Base-by-base conservation (phyloP, 2,888 invertebrate genomes). In the Crematogaster levior region DNA sequence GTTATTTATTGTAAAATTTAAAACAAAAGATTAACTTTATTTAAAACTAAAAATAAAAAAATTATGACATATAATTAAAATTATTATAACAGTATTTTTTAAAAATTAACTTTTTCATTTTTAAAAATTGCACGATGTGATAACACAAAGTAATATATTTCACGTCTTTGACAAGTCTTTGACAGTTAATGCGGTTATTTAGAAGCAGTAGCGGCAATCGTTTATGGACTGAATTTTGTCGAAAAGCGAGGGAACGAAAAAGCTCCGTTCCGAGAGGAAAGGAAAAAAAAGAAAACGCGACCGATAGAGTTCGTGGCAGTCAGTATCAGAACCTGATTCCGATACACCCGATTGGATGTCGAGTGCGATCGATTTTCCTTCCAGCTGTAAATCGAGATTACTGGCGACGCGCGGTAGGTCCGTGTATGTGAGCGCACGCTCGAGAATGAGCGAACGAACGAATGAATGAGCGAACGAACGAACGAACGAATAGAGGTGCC, bases 331-430 rank as follows among this genome's bases (percentile, higher is more conserved):
- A 87, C 79, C 82, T 77, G 83, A 87, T 82, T 75, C 68, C 63
- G 80, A 77, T 72, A 63, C 66, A 63, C 65, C 84, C 79, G 89
- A 87, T 84, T 87, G 83, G 84, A 86, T 86, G 89, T 90, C 91
- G 90, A 85, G 85, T 86, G 85, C 86, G 89, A 90, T 90, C 88
- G 91, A 93, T 90, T 91, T 91, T 92, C 90, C 92, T 89, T 70
- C 56, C 84, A 84, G 87, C 79, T 87, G 87, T 91, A 92, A 91
- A 91, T 92, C 85, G 90, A 91, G 93, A 93, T 93, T 92, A 93
- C 91, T 89, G 90, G 91, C 88, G 90, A 89, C 92, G 93, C 91
- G 93, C 93, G 93, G 93, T 93, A 93, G 93, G 93, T 93, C 63
- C 93, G 91, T 85, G 88, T 88, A 88, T 88, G 90, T 91, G 91